These are phyloP conservation scores for Lates japonicus DNA, from an alignment of 2,797 vertebrate species.

Conservation along the genomic window DNA sequence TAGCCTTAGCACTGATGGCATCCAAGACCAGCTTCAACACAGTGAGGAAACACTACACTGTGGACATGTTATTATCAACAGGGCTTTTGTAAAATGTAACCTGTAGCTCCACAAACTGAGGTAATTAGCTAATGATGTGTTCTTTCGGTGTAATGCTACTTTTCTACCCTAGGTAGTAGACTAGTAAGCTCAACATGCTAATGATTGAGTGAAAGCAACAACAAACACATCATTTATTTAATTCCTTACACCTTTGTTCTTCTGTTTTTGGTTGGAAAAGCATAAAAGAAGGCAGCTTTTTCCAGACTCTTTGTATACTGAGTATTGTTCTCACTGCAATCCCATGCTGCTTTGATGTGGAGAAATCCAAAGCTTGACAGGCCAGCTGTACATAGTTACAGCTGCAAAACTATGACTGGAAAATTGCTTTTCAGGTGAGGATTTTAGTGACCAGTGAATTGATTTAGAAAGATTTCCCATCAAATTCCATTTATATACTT, in stretches of 20 bases:
- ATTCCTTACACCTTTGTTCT: neutral
- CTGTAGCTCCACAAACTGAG: neutral
- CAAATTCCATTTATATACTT: neutral
- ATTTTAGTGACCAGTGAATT: neutral
- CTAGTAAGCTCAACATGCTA: neutral
- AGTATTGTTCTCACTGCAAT: neutral
- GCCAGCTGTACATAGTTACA: neutral
- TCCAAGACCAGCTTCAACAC: neutral
- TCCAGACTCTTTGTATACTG: neutral
- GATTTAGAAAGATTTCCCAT: neutral
- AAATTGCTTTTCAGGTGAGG: neutral
- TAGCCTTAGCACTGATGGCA: neutral
- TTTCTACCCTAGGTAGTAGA: neutral
- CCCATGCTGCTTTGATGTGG: neutral
- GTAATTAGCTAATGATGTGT: neutral
- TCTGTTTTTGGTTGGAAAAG: neutral
- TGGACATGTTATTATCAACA: no score
- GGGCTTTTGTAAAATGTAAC: no score
- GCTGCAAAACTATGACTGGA: neutral
- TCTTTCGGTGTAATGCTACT: no score
- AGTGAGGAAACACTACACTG: no score
- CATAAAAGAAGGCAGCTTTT: neutral
- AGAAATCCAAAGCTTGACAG: constrained; percentile 1
- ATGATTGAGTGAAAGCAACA: no score
- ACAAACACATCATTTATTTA: neutral